Conservation (phyloP, 2,888 invertebrate species). For the Pedicia rivosa region DNA sequence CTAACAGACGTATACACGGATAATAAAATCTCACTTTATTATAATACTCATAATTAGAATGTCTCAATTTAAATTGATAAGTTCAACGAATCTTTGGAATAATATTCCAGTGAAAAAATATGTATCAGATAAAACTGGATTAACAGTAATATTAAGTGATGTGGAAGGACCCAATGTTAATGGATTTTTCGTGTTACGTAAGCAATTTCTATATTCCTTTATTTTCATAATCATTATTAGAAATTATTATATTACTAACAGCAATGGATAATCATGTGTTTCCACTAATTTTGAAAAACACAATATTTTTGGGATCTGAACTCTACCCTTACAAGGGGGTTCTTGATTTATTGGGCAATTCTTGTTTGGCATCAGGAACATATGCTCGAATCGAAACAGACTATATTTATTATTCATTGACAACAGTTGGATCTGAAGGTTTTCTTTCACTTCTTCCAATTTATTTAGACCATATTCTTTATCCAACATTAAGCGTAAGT, state of each 20-base stretch:
- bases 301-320: constrained; percentile 81
- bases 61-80: constrained; percentile 12
- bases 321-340: constrained; percentile 82
- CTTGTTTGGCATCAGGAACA: constrained; percentile 80
- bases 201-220: constrained; percentile 20
- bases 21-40: too few species aligned
- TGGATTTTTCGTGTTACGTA: constrained; percentile 76
- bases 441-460: constrained; percentile 79
- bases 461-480: constrained; percentile 78
- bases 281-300: constrained; percentile 84
- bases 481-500: constrained; percentile 57
- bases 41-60: too few species aligned
- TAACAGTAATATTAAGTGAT: constrained; percentile 68
- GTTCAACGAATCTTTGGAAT: constrained; percentile 46
- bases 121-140: constrained; percentile 61
- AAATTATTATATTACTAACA: constrained; percentile 90
- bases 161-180: constrained; percentile 83
- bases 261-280: constrained; percentile 83
- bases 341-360: constrained; percentile 73
- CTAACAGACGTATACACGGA: too few species aligned
- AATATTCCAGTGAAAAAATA: constrained; percentile 67
- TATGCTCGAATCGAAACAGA: constrained; percentile 82
- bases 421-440: constrained; percentile 74
- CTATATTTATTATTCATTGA: constrained; percentile 80
- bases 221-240: too few species aligned